These are phyloP conservation scores for Tragelaphus strepsiceros DNA, from an alignment of 2,113 vertebrate species.

Conservation along the genomic window DNA sequence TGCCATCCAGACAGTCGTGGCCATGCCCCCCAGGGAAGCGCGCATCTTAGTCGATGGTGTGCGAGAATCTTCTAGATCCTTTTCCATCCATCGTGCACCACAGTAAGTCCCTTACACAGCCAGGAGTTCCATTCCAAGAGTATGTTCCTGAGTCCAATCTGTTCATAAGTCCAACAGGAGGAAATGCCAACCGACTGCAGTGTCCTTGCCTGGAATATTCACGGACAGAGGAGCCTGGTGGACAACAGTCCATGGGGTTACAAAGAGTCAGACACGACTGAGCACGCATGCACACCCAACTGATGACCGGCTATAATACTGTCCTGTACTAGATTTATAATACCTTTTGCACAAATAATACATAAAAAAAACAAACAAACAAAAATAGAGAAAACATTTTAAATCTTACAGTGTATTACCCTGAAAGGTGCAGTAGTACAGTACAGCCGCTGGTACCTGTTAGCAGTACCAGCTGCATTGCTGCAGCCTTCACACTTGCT, in stretches of 20 bases:
- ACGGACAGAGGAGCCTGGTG: neutral
- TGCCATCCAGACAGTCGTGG: neutral
- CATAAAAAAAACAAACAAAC: neutral
- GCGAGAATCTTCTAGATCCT: neutral
- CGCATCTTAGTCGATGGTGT: neutral
- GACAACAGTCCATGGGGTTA: neutral
- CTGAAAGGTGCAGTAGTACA: neutral
- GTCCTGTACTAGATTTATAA: neutral
- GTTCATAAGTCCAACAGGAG: neutral
- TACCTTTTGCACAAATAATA: neutral
- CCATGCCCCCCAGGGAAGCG: neutral
- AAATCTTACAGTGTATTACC: neutral
- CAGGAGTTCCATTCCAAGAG: neutral
- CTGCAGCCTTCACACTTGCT: neutral
- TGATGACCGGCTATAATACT: neutral
- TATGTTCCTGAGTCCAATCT: neutral
- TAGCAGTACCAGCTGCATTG: neutral
- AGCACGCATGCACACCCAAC: neutral
- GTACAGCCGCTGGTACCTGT: neutral
- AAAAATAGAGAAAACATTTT: neutral
- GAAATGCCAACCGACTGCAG: neutral
- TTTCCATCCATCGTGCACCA: fast-evolving
- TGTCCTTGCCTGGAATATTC: neutral
- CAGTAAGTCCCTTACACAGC: neutral
- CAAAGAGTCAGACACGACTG: fast-evolving